These are phyloP conservation scores for Eciton burchellii DNA, from an alignment of 1,140 invertebrate genomes.

Conservation along the genomic window DNA sequence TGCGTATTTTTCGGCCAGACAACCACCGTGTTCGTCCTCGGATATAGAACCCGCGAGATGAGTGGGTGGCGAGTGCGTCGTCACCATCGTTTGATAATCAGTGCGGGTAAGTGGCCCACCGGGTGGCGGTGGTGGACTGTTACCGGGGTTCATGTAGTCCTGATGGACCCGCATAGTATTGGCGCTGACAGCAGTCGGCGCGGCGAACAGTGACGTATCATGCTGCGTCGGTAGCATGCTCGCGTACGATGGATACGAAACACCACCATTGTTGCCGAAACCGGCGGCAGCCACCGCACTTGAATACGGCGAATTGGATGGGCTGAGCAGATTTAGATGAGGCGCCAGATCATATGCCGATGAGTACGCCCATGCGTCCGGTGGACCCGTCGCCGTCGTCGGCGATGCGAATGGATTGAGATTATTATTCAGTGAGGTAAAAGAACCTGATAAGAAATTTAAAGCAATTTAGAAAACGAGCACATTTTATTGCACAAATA, in stretches of 20 bases:
- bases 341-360: slow-evolving; percentile 91
- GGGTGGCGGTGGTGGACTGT: slow-evolving; percentile 84
- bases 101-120: slow-evolving; percentile 84
- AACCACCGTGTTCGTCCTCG: slow-evolving; percentile 85
- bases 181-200: slow-evolving; percentile 77
- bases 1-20: slow-evolving; percentile 87
- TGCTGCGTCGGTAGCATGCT: slow-evolving; percentile 89
- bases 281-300: slow-evolving; percentile 80
- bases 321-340: slow-evolving; percentile 89
- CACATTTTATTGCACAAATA: background rate
- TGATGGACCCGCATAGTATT: slow-evolving; percentile 87
- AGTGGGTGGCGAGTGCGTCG: slow-evolving; percentile 88
- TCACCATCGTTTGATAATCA: slow-evolving; percentile 89
- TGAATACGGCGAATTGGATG: slow-evolving; percentile 89
- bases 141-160: slow-evolving; percentile 87
- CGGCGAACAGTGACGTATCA: slow-evolving; percentile 88
- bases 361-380: slow-evolving; percentile 91
- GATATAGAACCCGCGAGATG: slow-evolving; percentile 82
- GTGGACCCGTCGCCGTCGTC: slow-evolving; percentile 87
- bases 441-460: slow-evolving; percentile 84
- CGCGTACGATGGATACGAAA: slow-evolving; percentile 86
- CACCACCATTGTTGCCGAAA: slow-evolving; percentile 84
- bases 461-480: background rate
- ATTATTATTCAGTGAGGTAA: slow-evolving; percentile 88
- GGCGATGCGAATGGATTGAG: slow-evolving; percentile 89